Base-by-base conservation (phyloP, 1,140 invertebrate genomes). In the Muscidifurax raptorellus region DNA sequence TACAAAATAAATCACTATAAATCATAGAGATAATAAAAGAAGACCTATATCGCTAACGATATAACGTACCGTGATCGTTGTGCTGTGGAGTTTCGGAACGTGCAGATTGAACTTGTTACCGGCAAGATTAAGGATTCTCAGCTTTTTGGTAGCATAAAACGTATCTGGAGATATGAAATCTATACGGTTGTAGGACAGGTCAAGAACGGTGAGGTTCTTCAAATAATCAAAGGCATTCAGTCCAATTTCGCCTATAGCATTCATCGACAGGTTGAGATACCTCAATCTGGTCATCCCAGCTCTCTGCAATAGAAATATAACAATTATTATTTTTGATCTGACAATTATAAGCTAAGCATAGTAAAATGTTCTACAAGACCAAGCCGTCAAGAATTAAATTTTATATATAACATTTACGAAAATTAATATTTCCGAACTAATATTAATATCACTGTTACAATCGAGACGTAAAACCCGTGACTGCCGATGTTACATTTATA, bases 241-340 rank as follows among this genome's bases (percentile, higher is more conserved):
- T 5, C 86, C 87, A 47, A 93, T 92, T 59, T 92, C 89, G 40
- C 85, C 90, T 74, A 93, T 92, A 12, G 87, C 75, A 71, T 93
- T 93, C 25, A 76, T 66, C 1, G 92, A 92, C 9, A 93, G 86
- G 85, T 92, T 93, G 9, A 93, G 85, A 27, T 90, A 92, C 44
- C 87, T 90, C 6, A 92, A 81, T 71, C 86, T 88, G n/a, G 88
- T 89, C 18, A 92, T 77, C 1, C 90, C 91, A 22, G 85, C 85
- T 44, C 89, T 85, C 92, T 93, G 86, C 5, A 89, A 89, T 18
- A 82, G 72, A 52, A 25, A 67, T 64, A 30, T n/a, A 69, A 3
- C 66, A n/a, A 52, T 52, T 25, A 59, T 32, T 64, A 76, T 32
- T 69, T 36, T 82, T 27, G 59, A 66, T 71, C 30, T 66, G 27